Evolutionary conservation across 2,888 invertebrate species (phyloP).

Genomic region (Metellina segmentata): DNA sequence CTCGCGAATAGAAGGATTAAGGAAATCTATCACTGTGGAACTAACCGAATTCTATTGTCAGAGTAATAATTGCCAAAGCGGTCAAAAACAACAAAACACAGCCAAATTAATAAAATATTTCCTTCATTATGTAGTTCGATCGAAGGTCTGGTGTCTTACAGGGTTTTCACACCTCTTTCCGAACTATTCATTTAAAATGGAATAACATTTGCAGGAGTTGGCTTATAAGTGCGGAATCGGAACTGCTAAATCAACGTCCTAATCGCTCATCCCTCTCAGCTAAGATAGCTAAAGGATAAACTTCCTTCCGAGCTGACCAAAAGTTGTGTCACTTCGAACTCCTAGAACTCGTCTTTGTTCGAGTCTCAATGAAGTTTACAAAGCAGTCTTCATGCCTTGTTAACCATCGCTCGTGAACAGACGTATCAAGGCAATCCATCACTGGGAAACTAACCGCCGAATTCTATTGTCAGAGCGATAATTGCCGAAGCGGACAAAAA

Average conservation of each 20-base stretch:
- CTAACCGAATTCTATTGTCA: constrained; percentile 12
- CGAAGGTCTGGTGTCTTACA: constrained; percentile 53
- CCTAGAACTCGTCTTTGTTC: constrained; percentile 20
- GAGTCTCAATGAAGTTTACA: constrained; percentile 38
- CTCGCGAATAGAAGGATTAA: constrained; percentile 24
- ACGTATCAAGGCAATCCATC: constrained; percentile 54
- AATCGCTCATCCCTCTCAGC: background rate
- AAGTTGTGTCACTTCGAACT: background rate
- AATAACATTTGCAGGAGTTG: no score
- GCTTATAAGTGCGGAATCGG: no score
- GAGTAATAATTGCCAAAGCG: no score
- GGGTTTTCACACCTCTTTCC: constrained; percentile 45
- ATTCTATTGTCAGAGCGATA: constrained; percentile 71
- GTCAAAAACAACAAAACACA: constrained; percentile 35
- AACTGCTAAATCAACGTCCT: no score
- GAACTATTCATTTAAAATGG: constrained; percentile 24
- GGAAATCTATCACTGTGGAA: constrained; percentile 49
- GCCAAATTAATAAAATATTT: constrained; percentile 67
- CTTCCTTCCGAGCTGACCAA: background rate
- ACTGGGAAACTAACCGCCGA: constrained; percentile 54
- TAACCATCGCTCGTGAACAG: constrained; percentile 30
- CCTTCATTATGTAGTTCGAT: constrained; percentile 57
- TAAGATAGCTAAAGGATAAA: background rate
- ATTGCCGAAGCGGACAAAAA: constrained; percentile 70
- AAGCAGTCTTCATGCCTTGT: constrained; percentile 48